Evolutionary conservation across 2,113 vertebrate species (phyloP), one percentile per base, ranked within the genome.

Genomic region (Seriola rivoliana): DNA sequence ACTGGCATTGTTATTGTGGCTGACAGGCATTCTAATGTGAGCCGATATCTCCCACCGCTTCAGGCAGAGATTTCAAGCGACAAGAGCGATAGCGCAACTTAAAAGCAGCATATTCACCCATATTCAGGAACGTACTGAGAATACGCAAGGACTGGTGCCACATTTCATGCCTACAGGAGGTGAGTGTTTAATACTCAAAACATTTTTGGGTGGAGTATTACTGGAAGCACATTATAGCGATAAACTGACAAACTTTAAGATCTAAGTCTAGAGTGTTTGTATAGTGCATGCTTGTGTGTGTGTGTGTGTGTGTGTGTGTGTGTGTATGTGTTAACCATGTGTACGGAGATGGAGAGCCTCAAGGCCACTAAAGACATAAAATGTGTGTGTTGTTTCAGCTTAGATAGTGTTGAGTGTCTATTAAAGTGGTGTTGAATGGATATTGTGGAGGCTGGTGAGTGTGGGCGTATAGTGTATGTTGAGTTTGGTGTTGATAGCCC

Each of bases 401-500:
- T 14, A 44, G 46, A 69, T 68, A 19, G 16, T 32, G 42, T 32
- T 48, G 9, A 71, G 60, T 71, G 25, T 57, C 36, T 4, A 17
- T 54, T 68, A 23, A 78, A 46, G 58, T 75, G 55, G 42, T 60
- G 63, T 44, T 63, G 54, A 72, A 23, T 73, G 73, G 40, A 59
- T 57, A n/a, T 16, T 42, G 21, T 58, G 5, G 6, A 29, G 8
- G 38, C 46, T 58, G 58, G 16, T 69, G 52, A 78, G 23, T 48
- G 46, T 48, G 50, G 65, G 36, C 5, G 4, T 54, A 9, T 0
- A 16, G 42, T 12, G 34, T 29, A 40, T 59, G 44, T 46, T 46
- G 34, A 62, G 44, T 19, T 48, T 23, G 67, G 57, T 66, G 82
- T 75, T 84, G 68, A 88, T 82, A 75, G 60, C 58, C 38, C 16